A percentile compares a stretch with the other conserved stretches of the same genome.
These are phyloP conservation scores for Trogon surrucura DNA, from an alignment of 2,113 vertebrate species.

Conservation along the genomic window DNA sequence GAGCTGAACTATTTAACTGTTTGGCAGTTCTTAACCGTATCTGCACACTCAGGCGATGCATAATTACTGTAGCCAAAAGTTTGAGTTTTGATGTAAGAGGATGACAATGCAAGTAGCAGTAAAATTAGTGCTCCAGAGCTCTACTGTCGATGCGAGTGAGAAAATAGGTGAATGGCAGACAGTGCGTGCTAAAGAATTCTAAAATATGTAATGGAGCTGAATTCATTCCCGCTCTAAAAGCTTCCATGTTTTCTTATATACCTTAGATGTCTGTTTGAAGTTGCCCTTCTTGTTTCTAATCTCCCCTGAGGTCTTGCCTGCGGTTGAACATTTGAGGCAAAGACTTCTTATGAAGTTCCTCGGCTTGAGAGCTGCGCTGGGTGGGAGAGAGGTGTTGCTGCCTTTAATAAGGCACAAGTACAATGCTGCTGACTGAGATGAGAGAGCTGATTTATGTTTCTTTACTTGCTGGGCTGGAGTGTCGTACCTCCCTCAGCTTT, in stretches of 20 bases:
- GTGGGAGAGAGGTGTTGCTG: not conserved
- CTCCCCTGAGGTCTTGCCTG: not conserved
- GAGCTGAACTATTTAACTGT: not conserved
- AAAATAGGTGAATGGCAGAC: not conserved
- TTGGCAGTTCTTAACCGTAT: not conserved
- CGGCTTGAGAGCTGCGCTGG: not conserved
- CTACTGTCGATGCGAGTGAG: not conserved
- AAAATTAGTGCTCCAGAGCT: not conserved
- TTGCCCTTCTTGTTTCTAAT: not conserved
- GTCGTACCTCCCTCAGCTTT: not conserved
- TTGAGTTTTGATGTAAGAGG: not conserved
- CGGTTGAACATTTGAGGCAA: not conserved
- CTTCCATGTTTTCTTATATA: not conserved
- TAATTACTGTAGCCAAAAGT: not conserved
- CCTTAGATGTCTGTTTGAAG: not conserved
- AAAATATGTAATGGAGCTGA: not conserved
- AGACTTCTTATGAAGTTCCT: not conserved
- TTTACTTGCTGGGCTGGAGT: not conserved
- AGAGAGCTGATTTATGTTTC: not conserved
- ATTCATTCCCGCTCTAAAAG: not conserved
- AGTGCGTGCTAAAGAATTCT: not conserved
- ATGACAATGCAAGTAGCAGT: not conserved
- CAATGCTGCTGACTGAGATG: not conserved
- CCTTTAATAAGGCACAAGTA: not conserved
- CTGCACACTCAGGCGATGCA: not conserved